Percentiles rank a stretch among this genome's conserved stretches.
Evolutionary conservation across 1,140 invertebrate genomes (phyloP).

Genomic region (Ctenoplectra terminalis): DNA sequence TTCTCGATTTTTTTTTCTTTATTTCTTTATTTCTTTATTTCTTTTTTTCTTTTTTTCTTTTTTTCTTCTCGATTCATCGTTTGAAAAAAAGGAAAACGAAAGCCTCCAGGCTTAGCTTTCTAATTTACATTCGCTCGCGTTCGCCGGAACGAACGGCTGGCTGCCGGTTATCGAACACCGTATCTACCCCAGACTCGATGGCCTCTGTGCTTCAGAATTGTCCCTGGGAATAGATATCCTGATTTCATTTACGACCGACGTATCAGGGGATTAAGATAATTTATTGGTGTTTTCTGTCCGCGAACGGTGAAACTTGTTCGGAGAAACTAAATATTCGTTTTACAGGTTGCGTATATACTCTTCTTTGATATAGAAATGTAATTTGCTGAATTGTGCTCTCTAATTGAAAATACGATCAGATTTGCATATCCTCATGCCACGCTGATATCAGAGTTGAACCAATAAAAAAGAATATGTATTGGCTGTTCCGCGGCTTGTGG

Average conservation of each 20-base stretch:
- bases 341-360: no score
- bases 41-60: neutral
- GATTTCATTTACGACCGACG: conserved; percentile 23
- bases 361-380: neutral
- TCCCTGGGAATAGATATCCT: conserved; percentile 18
- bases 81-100: neutral
- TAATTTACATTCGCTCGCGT: conserved; percentile 17
- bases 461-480: neutral
- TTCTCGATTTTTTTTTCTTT: no score
- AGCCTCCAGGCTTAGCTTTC: neutral
- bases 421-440: neutral
- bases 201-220: neutral
- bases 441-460: neutral
- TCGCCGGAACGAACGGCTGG: neutral
- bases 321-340: neutral
- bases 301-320: neutral
- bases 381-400: neutral
- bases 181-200: conserved; percentile 2
- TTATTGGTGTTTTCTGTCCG: neutral
- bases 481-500: no score
- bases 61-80: neutral
- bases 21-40: no score
- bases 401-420: neutral
- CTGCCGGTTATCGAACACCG: neutral
- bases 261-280: conserved; percentile 17